These are phyloP conservation scores for Zoroaster sp. DNA, from an alignment of 53 echinoderm and acorn worm genomes.

Conservation along the genomic window DNA sequence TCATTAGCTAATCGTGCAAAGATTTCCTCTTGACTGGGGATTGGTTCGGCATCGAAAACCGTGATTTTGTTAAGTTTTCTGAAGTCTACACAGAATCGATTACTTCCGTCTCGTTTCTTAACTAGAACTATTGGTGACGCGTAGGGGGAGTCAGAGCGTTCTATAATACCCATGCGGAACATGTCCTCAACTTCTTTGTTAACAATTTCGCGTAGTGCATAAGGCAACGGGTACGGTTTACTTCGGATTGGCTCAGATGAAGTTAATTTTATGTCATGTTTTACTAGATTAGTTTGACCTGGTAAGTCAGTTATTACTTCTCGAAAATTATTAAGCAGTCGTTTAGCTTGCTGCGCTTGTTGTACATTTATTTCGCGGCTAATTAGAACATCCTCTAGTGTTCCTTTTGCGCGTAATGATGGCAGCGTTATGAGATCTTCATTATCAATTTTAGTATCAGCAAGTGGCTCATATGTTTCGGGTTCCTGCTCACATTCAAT, in stretches of 20 bases:
- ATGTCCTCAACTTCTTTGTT: conserved; percentile 22
- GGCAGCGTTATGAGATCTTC: neutral
- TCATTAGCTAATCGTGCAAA: neutral
- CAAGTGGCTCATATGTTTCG: neutral
- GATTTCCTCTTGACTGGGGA: conserved; percentile 1
- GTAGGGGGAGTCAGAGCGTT: too few relatives aligned
- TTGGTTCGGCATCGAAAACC: conserved; percentile 35
- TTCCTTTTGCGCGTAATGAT: neutral
- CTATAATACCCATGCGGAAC: conserved; percentile 41
- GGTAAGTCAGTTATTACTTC: conserved; percentile 11
- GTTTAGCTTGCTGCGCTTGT: neutral
- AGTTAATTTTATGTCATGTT: neutral
- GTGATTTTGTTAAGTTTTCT: conserved; percentile 8
- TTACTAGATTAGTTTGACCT: neutral
- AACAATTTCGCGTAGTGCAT: conserved; percentile 16
- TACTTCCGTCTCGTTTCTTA: too few relatives aligned
- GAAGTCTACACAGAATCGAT: too few relatives aligned
- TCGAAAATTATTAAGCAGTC: neutral
- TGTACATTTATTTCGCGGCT: neutral
- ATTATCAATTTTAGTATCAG: neutral
- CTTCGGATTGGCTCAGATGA: neutral
- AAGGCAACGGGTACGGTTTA: conserved; percentile 40
- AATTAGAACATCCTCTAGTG: neutral
- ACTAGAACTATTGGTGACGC: too few relatives aligned
- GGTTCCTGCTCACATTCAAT: neutral